Base-by-base conservation (phyloP, 2,113 vertebrate genomes). In the Xenus cinereus region DNA sequence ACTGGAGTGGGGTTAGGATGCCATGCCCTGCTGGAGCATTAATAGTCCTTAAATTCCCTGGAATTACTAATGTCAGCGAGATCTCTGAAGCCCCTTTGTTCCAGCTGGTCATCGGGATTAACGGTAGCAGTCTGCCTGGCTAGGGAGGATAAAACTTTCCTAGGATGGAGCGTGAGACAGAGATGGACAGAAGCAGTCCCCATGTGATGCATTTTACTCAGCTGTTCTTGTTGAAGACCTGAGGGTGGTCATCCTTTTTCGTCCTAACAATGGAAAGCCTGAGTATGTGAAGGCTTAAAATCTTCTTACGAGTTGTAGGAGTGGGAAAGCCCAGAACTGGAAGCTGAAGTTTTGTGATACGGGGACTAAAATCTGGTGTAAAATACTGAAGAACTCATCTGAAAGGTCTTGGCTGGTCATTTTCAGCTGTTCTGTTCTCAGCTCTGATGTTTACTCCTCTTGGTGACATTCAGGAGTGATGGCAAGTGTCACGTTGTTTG, bases 371-470 rank as follows among this genome's bases (percentile, higher is more conserved):
- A 48, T 45, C 20, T 75, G 62, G 20, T 73, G 6, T 67, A 60
- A 85, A 79, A 76, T 83, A 14, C 19, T 33, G 63, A 71, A 88
- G 63, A 79, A 14, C 9, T 79, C 4, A 48, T 45, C 24, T 19
- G 8, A 51, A 63, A 73, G 48, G 13, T 41, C 24, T 43, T 27
- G 39, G 59, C 22, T 0, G 0, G 21, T 57, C 2, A 0, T 74
- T 71, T 86, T 35, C 48, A 81, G 32, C 24, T 27, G 2, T 90
- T 74, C 39, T 32, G 8, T 85, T 91, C 16, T 18, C 51, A 62
- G 15, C 10, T 66, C 33, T 45, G 16, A n/a, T 35, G 15, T 37
- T 93, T 72, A 20, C 19, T 88, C 26, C n/a, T 32, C 3, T 41
- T 63, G 67, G 24, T 63, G 57, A 22, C 26, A 23, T 33, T 45